Base-by-base conservation (phyloP, 2,113 vertebrate genomes). In the Oenanthe oenanthe region DNA sequence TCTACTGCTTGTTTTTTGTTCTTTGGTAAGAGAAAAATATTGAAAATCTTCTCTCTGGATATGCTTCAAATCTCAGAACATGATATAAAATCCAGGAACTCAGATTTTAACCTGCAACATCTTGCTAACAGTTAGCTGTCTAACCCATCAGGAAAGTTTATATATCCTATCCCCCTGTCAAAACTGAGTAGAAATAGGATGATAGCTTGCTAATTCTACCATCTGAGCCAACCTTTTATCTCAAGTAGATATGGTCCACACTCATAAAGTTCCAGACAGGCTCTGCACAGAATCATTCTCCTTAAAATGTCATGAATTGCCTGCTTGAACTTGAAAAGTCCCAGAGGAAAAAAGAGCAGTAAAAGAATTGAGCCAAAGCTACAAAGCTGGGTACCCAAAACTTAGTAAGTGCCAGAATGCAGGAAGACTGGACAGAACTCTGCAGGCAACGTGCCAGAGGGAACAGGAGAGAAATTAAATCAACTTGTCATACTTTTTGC, bases 1-100 rank as follows among this genome's bases (percentile, higher is more conserved):
- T 86, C 43, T 61, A 31, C 54, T 66, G 20, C 54, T 50, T 61
- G 22, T 4, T 61, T 95, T 93, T 72, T 61, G 38, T 19, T 90
- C 71, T 85, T 85, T 65, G 62, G 58, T 88, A 93, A 79, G 42
- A 90, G 67, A 92, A 83, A 76, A 90, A 76, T 13, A 94, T 7
- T 68, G 62, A 75, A 93, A 82, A 72, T 62, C 7, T 54, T 61
- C 85, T 79, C 58, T 80, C 78, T 61, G 73, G 36, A 79, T 32
- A 91, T 1, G 6, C 51, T 85, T 85, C 45, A 54, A 61, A 89
- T 74, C 43, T 88, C 68, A 31, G 61, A 92, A 75, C 43, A 70
- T 77, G 79, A 77, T 38, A 84, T 57, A 75, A 93, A 92, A 87
- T 57, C 34, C 56, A 83, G 67, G 81, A 88, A 92, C 11, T 24